Conservation (phyloP, 1,140 invertebrate species). For the Varroa destructor region DNA sequence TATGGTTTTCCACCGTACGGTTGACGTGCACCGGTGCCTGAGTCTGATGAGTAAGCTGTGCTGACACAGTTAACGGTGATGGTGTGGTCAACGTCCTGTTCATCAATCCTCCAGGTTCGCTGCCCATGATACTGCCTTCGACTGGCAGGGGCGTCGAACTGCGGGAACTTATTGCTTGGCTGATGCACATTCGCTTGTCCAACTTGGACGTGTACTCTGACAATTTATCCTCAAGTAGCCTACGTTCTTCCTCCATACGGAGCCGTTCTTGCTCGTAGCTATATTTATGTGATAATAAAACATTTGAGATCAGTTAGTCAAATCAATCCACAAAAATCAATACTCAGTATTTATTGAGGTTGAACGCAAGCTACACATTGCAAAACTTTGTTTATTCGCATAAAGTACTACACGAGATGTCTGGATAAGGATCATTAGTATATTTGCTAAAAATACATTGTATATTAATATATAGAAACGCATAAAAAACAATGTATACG, state of each 20-base stretch:
- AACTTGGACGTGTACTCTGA: slow-evolving; percentile 15
- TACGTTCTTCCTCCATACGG: slow-evolving; percentile 10
- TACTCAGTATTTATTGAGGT: too few relatives aligned
- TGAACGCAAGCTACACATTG: too few relatives aligned
- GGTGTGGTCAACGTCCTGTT: neutral
- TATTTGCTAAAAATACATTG: too few relatives aligned
- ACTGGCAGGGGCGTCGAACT: slow-evolving; percentile 8
- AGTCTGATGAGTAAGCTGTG: too few relatives aligned
- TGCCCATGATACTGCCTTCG: too few relatives aligned
- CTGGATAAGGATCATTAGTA: too few relatives aligned
- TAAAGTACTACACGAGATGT: too few relatives aligned
- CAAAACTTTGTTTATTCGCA: too few relatives aligned
- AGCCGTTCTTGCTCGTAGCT: slow-evolving; percentile 26
- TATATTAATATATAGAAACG: too few relatives aligned
- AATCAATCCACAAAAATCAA: too few relatives aligned
- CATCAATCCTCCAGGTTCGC: neutral
- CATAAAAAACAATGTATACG: too few relatives aligned
- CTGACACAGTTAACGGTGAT: neutral
- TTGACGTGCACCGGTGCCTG: slow-evolving; percentile 2
- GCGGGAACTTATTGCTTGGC: slow-evolving; percentile 1
- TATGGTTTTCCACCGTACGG: slow-evolving; percentile 24
- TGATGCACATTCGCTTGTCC: slow-evolving; percentile 17
- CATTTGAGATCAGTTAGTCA: too few relatives aligned
- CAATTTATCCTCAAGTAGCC: slow-evolving; percentile 20
- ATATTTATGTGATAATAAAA: neutral